A percentile compares a stretch with the other conserved stretches of the same genome.
phyloP scores from a whole-genome alignment of 2,888 invertebrate species.

The Machimus atricapillus region DNA sequence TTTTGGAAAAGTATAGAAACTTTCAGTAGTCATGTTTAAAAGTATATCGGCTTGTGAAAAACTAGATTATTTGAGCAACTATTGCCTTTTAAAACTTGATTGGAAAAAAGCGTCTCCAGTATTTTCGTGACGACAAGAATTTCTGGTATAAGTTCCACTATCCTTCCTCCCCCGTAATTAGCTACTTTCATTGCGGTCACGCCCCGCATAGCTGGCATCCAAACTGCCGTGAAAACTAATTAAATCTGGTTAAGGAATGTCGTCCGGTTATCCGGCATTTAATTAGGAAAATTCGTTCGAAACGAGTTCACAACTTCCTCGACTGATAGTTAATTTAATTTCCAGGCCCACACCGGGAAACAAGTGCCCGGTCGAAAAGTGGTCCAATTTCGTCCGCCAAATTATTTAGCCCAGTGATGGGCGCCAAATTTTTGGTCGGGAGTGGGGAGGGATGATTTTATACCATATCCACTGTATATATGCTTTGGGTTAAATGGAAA shows the following conservation, averaged over 20 bases:
- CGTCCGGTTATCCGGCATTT: slow-evolving; percentile 17
- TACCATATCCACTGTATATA: background rate
- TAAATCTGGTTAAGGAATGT: slow-evolving; percentile 30
- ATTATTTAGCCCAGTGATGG: background rate
- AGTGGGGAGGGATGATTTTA: background rate
- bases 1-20: background rate
- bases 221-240: slow-evolving; percentile 22
- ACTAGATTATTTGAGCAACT: background rate
- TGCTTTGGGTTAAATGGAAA: background rate
- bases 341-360: background rate
- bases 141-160: background rate
- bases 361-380: background rate
- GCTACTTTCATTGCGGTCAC: background rate
- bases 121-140: background rate
- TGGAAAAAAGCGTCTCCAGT: background rate
- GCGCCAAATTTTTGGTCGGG: background rate
- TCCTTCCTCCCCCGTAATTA: background rate
- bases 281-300: slow-evolving; percentile 19
- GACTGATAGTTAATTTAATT: slow-evolving; percentile 30
- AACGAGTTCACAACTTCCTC: slow-evolving; percentile 19
- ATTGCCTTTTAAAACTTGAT: background rate
- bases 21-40: background rate
- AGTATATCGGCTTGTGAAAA: background rate
- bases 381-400: background rate
- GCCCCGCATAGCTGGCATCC: background rate